Percentiles rank a stretch among this genome's conserved stretches.
phyloP scores from a whole-genome alignment of 2,797 vertebrate genomes.

The Arrhamphus sclerolepis region DNA sequence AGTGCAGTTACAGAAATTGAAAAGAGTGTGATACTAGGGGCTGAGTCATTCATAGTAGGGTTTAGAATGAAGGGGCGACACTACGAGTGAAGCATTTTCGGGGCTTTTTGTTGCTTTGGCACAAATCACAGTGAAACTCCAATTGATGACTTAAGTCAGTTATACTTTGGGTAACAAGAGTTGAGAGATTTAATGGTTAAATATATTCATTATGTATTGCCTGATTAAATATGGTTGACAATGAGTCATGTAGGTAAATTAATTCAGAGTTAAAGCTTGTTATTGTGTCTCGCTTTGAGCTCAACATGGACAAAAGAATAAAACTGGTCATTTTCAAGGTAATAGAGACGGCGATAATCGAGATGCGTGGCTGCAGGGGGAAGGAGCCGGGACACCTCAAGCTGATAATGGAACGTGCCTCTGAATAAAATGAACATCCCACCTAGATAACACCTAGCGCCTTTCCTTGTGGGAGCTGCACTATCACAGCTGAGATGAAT shows the following conservation, averaged over 20 bases:
- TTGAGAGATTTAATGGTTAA: no score
- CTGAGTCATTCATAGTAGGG: constrained; percentile 8
- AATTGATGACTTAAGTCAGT: neutral
- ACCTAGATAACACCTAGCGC: constrained; percentile 64
- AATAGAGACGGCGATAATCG: constrained; percentile 43
- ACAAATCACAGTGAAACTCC: neutral
- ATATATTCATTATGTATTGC: no score
- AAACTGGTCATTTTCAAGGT: constrained; percentile 29
- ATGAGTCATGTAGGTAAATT: no score
- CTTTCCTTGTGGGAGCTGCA: constrained; percentile 59
- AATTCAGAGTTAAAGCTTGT: no score
- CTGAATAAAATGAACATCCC: constrained; percentile 69
- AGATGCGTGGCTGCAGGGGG: constrained; percentile 30
- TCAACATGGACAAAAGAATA: constrained; percentile 4
- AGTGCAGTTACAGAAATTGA: constrained; percentile 11
- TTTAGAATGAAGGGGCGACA: constrained; percentile 25
- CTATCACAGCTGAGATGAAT: constrained; percentile 66
- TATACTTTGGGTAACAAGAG: no score
- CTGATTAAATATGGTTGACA: no score
- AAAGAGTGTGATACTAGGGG: constrained; percentile 11
- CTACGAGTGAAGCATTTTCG: neutral
- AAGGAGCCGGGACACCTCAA: constrained; percentile 15
- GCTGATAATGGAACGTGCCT: constrained; percentile 55
- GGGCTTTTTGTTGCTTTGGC: no score
- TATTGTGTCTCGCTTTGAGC: neutral